These are phyloP conservation scores for Labia minor DNA, from an alignment of 2,888 invertebrate species.

Conservation along the genomic window DNA sequence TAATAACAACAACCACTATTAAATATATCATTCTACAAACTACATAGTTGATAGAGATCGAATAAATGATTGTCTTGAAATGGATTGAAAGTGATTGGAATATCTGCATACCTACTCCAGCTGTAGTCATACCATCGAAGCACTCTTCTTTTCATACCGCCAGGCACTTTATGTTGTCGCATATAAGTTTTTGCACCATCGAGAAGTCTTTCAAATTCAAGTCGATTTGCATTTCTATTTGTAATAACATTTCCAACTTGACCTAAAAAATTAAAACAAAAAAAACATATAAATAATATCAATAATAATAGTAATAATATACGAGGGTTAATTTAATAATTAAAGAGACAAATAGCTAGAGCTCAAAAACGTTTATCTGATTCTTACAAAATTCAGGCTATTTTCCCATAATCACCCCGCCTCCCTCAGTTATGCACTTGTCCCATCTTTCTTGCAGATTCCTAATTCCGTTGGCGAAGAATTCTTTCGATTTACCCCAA, in stretches of 20 bases:
- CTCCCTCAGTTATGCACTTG: too few relatives aligned
- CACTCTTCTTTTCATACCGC: constrained; percentile 91
- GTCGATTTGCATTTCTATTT: constrained; percentile 87
- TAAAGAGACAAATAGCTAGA: too few relatives aligned
- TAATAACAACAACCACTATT: constrained; percentile 24
- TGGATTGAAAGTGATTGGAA: too few relatives aligned
- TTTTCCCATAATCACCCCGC: too few relatives aligned
- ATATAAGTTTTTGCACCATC: constrained; percentile 96
- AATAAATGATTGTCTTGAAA: too few relatives aligned
- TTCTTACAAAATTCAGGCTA: too few relatives aligned
- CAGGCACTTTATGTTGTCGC: constrained; percentile 93
- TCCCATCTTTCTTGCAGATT: too few relatives aligned
- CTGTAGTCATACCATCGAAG: constrained; percentile 97
- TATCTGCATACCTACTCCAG: constrained; percentile 61
- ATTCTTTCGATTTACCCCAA: too few relatives aligned
- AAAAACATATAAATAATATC: constrained; percentile 24
- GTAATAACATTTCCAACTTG: constrained; percentile 97
- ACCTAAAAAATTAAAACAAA: constrained; percentile 40
- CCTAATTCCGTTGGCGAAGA: too few relatives aligned
- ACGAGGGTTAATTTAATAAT: background rate
- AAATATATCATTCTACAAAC: too few relatives aligned
- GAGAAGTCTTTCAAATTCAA: constrained; percentile 86
- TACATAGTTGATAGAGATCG: background rate
- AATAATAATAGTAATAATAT: background rate
- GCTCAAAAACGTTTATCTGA: too few relatives aligned